These are phyloP conservation scores for Zaprionus africanus DNA, from an alignment of 1,140 invertebrate genomes.

Conservation along the genomic window DNA sequence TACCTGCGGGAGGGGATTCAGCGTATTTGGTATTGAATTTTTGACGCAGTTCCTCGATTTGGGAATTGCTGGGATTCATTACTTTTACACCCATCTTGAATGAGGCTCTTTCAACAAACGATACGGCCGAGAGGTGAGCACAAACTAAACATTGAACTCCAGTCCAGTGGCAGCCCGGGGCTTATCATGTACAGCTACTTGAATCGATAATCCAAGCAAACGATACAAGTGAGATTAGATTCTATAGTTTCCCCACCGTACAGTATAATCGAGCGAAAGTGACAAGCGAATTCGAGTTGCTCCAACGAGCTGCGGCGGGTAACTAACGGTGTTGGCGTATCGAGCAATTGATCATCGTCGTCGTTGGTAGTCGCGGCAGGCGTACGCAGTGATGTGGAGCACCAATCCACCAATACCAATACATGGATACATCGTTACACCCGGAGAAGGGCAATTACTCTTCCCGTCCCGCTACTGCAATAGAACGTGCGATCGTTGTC, in stretches of 20 bases:
- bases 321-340: constrained; percentile 62
- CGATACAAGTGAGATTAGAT: constrained; percentile 60
- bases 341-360: constrained; percentile 22
- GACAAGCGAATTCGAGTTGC: constrained; percentile 44
- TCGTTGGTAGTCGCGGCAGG: constrained; percentile 57
- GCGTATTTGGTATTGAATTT: constrained; percentile 86
- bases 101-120: constrained; percentile 31
- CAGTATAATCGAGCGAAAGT: constrained; percentile 11
- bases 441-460: constrained; percentile 44
- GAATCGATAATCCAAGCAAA: constrained; percentile 64
- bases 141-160: constrained; percentile 52
- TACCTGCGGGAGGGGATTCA: constrained; percentile 82
- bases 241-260: constrained; percentile 14
- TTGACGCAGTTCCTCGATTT: constrained; percentile 85
- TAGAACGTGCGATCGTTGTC: constrained; percentile 61
- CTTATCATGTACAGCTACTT: constrained; percentile 36
- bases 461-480: constrained; percentile 42
- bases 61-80: constrained; percentile 74
- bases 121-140: constrained; percentile 11
- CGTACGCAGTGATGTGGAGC: constrained; percentile 71
- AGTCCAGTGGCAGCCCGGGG: constrained; percentile 16
- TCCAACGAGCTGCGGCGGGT: constrained; percentile 44
- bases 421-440: constrained; percentile 6
- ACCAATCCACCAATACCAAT: constrained; percentile 27
- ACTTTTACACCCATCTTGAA: constrained; percentile 63